phyloP scores from a whole-genome alignment of 2,888 invertebrate genomes.

The Ditylenchus weischeri region DNA sequence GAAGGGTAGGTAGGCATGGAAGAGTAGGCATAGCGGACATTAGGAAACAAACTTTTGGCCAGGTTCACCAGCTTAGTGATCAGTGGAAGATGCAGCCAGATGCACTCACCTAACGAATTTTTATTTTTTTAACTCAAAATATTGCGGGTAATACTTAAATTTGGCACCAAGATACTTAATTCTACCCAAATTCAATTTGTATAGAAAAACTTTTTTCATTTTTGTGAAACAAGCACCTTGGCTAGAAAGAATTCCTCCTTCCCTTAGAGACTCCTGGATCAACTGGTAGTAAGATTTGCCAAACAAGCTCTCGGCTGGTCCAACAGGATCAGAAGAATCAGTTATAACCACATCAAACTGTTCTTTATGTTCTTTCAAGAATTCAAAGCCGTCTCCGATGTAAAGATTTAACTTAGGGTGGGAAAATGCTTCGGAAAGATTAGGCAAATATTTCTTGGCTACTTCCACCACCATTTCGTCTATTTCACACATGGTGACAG shows the following conservation, averaged over 20 bases:
- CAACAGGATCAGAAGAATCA: conserved; percentile 94
- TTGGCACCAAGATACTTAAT: too few species aligned
- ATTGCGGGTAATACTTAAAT: too few species aligned
- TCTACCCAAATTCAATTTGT: too few species aligned
- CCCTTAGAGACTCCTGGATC: conserved; percentile 77
- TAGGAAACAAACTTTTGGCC: conserved; percentile 70
- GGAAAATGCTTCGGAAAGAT: conserved; percentile 82
- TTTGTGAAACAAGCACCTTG: conserved; percentile 65
- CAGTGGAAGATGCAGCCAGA: conserved; percentile 72
- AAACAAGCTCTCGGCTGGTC: conserved; percentile 74
- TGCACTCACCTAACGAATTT: conserved; percentile 68
- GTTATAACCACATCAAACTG: conserved; percentile 96
- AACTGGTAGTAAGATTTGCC: conserved; percentile 79
- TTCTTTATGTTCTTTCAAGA: conserved; percentile 74
- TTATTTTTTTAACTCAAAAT: background rate
- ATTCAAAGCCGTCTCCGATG: conserved; percentile 90
- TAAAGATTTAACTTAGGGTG: conserved; percentile 78
- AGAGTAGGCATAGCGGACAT: conserved; percentile 75
- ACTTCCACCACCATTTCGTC: conserved; percentile 85
- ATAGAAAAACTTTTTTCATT: background rate
- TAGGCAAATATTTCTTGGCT: conserved; percentile 81
- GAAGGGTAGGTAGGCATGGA: conserved; percentile 93
- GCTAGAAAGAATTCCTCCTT: conserved; percentile 86
- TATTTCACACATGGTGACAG: conserved; percentile 88
- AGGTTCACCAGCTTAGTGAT: conserved; percentile 73